These are phyloP conservation scores for Odobenus rosmarus DNA, from an alignment of 2,113 vertebrate species.

Conservation along the genomic window DNA sequence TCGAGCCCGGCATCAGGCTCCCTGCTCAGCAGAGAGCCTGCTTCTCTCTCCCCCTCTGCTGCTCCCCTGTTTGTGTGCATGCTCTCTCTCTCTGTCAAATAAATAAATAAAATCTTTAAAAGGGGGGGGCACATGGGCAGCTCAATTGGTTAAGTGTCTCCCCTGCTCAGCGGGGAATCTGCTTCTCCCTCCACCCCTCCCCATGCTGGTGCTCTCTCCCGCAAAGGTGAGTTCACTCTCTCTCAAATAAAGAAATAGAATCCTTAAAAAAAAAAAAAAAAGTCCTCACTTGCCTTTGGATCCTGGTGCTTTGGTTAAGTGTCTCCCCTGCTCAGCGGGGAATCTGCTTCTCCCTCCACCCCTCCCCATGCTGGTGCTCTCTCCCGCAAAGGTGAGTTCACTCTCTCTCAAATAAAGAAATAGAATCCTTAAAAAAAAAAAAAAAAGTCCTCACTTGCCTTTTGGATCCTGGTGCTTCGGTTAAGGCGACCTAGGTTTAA, in stretches of 20 bases:
- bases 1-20: accelerated
- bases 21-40: background rate
- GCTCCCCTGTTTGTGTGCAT: background rate
- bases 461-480: background rate
- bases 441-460: background rate
- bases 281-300: too few relatives aligned
- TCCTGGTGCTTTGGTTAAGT: background rate
- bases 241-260: background rate
- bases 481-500: background rate
- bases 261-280: background rate
- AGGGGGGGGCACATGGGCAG: background rate
- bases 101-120: background rate
- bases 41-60: background rate
- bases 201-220: background rate
- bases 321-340: background rate
- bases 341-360: background rate
- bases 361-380: background rate
- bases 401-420: background rate
- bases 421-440: background rate
- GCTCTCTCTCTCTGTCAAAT: background rate
- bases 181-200: background rate
- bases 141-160: background rate
- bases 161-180: background rate
- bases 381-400: background rate
- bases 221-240: background rate